These are phyloP conservation scores for Macropis europaea DNA, from an alignment of 2,888 invertebrate species.

Conservation along the genomic window DNA sequence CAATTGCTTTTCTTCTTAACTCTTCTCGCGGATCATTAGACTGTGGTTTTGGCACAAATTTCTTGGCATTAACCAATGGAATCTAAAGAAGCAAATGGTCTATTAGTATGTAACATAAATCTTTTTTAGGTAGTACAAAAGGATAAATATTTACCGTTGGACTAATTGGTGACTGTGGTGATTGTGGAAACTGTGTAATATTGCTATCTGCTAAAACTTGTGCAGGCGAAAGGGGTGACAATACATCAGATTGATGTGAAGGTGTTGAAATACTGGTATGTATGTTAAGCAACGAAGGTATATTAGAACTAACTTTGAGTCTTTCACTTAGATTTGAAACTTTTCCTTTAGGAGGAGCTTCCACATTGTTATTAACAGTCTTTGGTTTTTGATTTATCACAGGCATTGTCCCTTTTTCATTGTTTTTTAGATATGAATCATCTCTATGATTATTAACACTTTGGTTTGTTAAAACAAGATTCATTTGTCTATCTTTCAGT, in stretches of 20 bases:
- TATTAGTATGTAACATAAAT: not conserved
- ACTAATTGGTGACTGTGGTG: not conserved
- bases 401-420: conserved; percentile 32
- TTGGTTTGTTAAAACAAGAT: conserved; percentile 38
- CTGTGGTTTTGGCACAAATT: conserved; percentile 13
- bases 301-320: conserved; percentile 31
- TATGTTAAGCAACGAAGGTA: conserved; percentile 6
- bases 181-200: not conserved
- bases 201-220: conserved; percentile 39
- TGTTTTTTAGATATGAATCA: conserved; percentile 1
- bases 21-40: conserved; percentile 45
- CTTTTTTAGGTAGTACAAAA: not conserved
- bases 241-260: conserved; percentile 8
- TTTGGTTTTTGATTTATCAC: conserved; percentile 58
- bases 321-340: conserved; percentile 30
- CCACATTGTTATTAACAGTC: conserved; percentile 45
- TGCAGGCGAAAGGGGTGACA: conserved; percentile 48
- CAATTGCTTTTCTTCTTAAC: conserved; percentile 24
- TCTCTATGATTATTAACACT: conserved; percentile 41
- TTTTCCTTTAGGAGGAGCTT: conserved; percentile 21
- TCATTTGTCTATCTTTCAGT: conserved; percentile 51
- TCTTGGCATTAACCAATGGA: not conserved
- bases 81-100: conserved; percentile 9
- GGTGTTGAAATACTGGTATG: not conserved
- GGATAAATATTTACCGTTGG: conserved; percentile 10